phyloP scores from a whole-genome alignment of 1,140 invertebrate genomes.

The Chrysoperla carnea region DNA sequence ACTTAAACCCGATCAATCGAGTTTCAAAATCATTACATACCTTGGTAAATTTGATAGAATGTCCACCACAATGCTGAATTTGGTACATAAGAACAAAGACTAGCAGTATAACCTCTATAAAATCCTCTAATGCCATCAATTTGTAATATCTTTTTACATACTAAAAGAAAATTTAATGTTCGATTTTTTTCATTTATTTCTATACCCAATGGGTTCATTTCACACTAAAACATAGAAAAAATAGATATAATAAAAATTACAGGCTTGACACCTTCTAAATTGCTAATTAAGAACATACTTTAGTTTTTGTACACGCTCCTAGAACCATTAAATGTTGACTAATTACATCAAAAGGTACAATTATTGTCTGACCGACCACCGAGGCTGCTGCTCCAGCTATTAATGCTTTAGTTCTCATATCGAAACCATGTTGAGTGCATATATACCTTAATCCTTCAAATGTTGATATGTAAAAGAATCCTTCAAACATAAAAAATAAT shows the following conservation, averaged over 20 bases:
- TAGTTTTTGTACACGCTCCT: slow-evolving; percentile 25
- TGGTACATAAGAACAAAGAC: slow-evolving; percentile 81
- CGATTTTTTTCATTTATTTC: slow-evolving; percentile 40
- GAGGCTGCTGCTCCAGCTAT: slow-evolving; percentile 79
- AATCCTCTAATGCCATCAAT: slow-evolving; percentile 74
- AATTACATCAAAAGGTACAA: slow-evolving; percentile 91
- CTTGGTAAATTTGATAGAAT: slow-evolving; percentile 88
- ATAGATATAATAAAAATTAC: neutral
- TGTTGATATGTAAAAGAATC: slow-evolving; percentile 87
- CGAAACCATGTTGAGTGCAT: slow-evolving; percentile 42
- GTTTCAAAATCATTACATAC: slow-evolving; percentile 35
- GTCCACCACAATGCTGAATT: slow-evolving; percentile 95
- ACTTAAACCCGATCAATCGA: too few relatives aligned
- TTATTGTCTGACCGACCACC: slow-evolving; percentile 83
- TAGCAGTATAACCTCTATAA: slow-evolving; percentile 85
- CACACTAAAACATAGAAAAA: slow-evolving; percentile 20
- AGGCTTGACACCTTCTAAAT: neutral
- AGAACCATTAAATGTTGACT: slow-evolving; percentile 95
- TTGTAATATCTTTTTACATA: slow-evolving; percentile 53
- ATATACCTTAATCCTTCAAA: slow-evolving; percentile 85
- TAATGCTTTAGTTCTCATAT: slow-evolving; percentile 46
- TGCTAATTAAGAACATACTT: neutral
- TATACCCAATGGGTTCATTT: slow-evolving; percentile 50
- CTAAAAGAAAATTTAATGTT: slow-evolving; percentile 37
- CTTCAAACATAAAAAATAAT: slow-evolving; percentile 11